Conservation (phyloP, 1,140 invertebrate genomes). For the Solenopsis invicta region DNA sequence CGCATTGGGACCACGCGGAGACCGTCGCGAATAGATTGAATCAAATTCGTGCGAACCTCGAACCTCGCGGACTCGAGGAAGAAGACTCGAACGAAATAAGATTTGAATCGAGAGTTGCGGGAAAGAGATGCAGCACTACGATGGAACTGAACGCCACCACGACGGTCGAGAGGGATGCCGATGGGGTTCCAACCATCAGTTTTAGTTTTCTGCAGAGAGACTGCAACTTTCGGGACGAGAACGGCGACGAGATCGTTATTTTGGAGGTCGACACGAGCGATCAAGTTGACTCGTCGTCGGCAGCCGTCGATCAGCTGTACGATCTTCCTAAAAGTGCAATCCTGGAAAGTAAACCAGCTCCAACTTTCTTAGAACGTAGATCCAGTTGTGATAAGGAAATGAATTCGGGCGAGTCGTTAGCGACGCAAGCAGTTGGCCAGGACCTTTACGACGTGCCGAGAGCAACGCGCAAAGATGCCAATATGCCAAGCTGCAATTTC, state of each 20-base stretch:
- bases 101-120: neutral
- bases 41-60: slow-evolving; percentile 7
- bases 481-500: neutral
- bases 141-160: slow-evolving; percentile 82
- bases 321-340: slow-evolving; percentile 37
- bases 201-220: slow-evolving; percentile 82
- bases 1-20: slow-evolving; percentile 69
- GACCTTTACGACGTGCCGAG: slow-evolving; percentile 41
- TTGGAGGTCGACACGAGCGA: slow-evolving; percentile 52
- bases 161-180: slow-evolving; percentile 78
- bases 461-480: neutral
- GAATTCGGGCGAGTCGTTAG: neutral
- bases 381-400: neutral
- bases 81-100: neutral
- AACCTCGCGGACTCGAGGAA: neutral
- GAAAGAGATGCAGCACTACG: slow-evolving; percentile 79
- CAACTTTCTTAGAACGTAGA: neutral
- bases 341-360: neutral
- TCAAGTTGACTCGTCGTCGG: neutral
- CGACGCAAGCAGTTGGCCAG: neutral
- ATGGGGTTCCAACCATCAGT: slow-evolving; percentile 83
- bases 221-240: slow-evolving; percentile 15
- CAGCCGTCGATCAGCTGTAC: slow-evolving; percentile 43
- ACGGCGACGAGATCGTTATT: slow-evolving; percentile 5
- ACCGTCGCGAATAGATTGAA: slow-evolving; percentile 42